Base-by-base conservation (phyloP, 2,888 invertebrate genomes). In the Dryobotodes eremita region DNA sequence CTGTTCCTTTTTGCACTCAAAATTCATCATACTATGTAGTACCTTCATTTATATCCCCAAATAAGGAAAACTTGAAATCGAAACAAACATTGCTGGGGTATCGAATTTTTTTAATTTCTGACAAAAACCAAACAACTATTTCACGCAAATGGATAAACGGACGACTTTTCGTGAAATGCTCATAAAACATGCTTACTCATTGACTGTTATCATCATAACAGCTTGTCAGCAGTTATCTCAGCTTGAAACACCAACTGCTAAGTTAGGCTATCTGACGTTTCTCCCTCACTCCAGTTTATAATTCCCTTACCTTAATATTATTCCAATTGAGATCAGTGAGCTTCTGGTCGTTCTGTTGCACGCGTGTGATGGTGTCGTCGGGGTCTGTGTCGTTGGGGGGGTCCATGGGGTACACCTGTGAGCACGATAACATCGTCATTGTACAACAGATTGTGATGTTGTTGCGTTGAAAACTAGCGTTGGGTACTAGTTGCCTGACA, bases 301-400 rank as follows among this genome's bases (percentile, higher is more conserved):
- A 36, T 62, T 36, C 36, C 23, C 36, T 23, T 42, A 77, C 99
- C 98, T 99, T 99, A 97, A 99, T 99, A 97, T 99, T 99, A 97
- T 99, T 99, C 97, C 99, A 99, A 97, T 99, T 99, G 95, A 99
- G 98, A 97, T 99, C 99, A 94, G 98, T 98, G 92, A 99, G 97
- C 93, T 98, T 98, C 92, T 98, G 97, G 97, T 99, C 99, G 95
- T 99, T 99, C 88, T 99, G 98, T 92, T 98, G 98, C 87, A 99
- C 98, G 95, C 98, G 98, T 95, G 98, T 98, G 92, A 99, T 98
- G 86, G 99, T 98, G 88, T 98, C 98, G 84, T 99, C 99, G 57
- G 99, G 98, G 95, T 99, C 99, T 84, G 99, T 99, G 93, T 98
- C 98, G 95, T 99, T 99, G 88, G 99, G 99, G 85, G 99, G 99